phyloP scores from a whole-genome alignment of 2,888 invertebrate species.

The Mythimna lalbum region DNA sequence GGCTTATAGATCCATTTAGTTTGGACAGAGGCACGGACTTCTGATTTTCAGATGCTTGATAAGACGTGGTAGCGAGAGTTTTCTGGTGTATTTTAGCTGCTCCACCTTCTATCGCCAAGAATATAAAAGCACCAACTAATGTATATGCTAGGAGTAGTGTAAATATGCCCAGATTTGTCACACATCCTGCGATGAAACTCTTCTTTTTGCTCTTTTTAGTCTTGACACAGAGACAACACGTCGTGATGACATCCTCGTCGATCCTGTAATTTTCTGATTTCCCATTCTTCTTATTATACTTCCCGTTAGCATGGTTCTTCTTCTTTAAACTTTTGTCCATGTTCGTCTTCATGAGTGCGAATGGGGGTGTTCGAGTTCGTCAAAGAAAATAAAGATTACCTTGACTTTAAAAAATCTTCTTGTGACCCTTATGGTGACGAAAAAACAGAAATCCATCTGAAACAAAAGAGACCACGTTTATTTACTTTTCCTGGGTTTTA shows the following conservation, averaged over 20 bases:
- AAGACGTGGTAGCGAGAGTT: slow-evolving; percentile 87
- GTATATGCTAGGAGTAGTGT: slow-evolving; percentile 95
- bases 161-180: slow-evolving; percentile 96
- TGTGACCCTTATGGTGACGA: slow-evolving; percentile 48
- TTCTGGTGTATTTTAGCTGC: slow-evolving; percentile 89
- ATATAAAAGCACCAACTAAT: slow-evolving; percentile 94
- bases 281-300: slow-evolving; percentile 86
- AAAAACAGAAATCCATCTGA: slow-evolving; percentile 69
- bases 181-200: slow-evolving; percentile 91
- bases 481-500: slow-evolving; percentile 53
- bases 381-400: slow-evolving; percentile 43
- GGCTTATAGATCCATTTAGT: slow-evolving; percentile 82
- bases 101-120: slow-evolving; percentile 95
- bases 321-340: slow-evolving; percentile 87
- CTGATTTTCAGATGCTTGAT: slow-evolving; percentile 81
- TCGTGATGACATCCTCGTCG: slow-evolving; percentile 84
- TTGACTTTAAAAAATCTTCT: slow-evolving; percentile 51
- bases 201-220: slow-evolving; percentile 88
- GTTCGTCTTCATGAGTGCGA: slow-evolving; percentile 68
- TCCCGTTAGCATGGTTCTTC: slow-evolving; percentile 85
- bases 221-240: slow-evolving; percentile 88
- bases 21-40: slow-evolving; percentile 80
- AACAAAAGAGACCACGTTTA: slow-evolving; percentile 63
- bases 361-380: slow-evolving; percentile 18
- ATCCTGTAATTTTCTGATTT: slow-evolving; percentile 81